Evolutionary conservation across 2,113 vertebrate genomes (phyloP).

Genomic region (Brachyhypopomus occidentalis): DNA sequence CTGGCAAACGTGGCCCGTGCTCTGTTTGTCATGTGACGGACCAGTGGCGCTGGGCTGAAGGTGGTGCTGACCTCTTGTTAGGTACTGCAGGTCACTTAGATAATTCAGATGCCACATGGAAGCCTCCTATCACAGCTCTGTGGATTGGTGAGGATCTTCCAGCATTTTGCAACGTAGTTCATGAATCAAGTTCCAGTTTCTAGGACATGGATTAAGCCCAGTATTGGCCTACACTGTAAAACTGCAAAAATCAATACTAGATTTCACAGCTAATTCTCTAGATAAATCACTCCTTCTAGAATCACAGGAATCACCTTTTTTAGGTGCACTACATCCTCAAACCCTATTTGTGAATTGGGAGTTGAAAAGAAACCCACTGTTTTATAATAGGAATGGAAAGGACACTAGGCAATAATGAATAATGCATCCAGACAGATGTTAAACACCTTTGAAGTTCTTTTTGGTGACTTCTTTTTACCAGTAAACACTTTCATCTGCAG

Average conservation of each 20-base stretch:
- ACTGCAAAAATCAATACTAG: no score
- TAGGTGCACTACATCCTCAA: not conserved
- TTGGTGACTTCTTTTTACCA: not conserved
- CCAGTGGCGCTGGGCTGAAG: slow-evolving; percentile 15
- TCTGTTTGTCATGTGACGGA: slow-evolving; percentile 30
- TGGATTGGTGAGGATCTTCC: no score
- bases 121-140: no score
- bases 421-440: slow-evolving; percentile 62
- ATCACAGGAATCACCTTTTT: not conserved
- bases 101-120: not conserved
- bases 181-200: no score
- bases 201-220: no score
- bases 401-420: slow-evolving; percentile 50
- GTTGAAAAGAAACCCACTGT: not conserved
- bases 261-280: not conserved
- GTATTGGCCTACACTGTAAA: no score
- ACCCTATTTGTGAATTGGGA: not conserved
- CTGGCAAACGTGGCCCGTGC: slow-evolving; percentile 19
- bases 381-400: no score
- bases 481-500: not conserved
- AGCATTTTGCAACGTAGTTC: no score
- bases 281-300: not conserved
- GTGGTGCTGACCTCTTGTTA: slow-evolving; percentile 36
- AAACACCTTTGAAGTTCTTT: slow-evolving; percentile 20
- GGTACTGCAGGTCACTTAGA: slow-evolving; percentile 4